Base-by-base conservation (phyloP, 2,888 invertebrate genomes). In the Patella ulyssiponensis region DNA sequence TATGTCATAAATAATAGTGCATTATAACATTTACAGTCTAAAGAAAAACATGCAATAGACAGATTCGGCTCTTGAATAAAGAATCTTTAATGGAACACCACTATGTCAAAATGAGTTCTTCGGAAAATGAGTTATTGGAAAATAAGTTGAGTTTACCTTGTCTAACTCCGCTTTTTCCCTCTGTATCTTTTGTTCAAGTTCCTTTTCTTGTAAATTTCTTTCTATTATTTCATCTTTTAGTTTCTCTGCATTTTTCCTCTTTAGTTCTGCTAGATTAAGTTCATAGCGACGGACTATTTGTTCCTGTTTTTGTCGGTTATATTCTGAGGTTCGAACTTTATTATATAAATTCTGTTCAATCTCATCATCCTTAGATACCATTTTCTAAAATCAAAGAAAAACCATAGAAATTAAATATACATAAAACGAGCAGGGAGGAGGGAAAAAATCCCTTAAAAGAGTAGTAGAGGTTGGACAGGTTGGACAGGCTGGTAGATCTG, bases 291-390 rank as follows among this genome's bases (percentile, higher is more conserved):
- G 80, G 9, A 91, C 88, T 14, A 79, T 74, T 82, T 90, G 90
- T 72, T 91, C 91, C 78, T 91, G 89, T 82, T 90, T 88, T 84
- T 91, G 89, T 17, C 91, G 84, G 15, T 84, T 76, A 80, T 90
- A 90, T 78, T 91, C 91, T 1, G 89, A 83, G 80, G 88, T 88
- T 76, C 90, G 82, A 15, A 91, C 90, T 64, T 82, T 84, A 79
- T 83, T 85, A 82, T 89, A 90, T 72, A 91, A 82, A 70, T 81
- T 81, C 78, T 89, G 88, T 80, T 91, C 91, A 44, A 79, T 71
- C 58, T 91, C 90, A 75, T 90, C 90, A 20, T 87, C 89, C 75
- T 90, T 90, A 11, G 76, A 81, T n/a, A 91, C 90, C 84, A 87
- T 86, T 89, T 90, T 90, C 90, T 91, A 84, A 15, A 82, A 80